Percentiles rank a stretch among this genome's conserved stretches.
phyloP scores from a whole-genome alignment of 2,113 vertebrate genomes.

The Microcebus ravelobensis region DNA sequence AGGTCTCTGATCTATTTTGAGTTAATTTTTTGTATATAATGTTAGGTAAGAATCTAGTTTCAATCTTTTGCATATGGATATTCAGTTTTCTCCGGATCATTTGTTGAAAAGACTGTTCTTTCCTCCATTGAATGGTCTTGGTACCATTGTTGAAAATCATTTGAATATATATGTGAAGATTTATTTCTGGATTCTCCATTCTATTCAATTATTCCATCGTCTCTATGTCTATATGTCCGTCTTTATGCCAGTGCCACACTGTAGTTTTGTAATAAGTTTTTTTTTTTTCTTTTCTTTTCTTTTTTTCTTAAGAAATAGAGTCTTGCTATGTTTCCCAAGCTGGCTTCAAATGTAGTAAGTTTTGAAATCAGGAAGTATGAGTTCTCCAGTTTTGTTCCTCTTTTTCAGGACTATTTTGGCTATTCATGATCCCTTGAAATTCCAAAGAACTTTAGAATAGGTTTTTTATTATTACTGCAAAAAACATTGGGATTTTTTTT shows the following conservation, averaged over 20 bases:
- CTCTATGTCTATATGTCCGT: no score
- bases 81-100: not conserved
- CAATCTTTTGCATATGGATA: not conserved
- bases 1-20: not conserved
- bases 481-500: not conserved
- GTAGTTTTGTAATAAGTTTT: no score
- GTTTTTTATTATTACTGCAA: not conserved
- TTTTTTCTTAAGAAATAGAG: no score
- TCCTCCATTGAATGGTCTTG: not conserved
- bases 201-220: no score
- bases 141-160: no score
- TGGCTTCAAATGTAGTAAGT: not conserved
- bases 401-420: not conserved
- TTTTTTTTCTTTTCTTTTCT: no score
- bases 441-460: not conserved
- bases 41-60: not conserved
- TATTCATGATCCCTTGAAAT: not conserved
- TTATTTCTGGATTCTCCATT: no score
- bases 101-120: not conserved
- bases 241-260: no score
- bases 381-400: not conserved
- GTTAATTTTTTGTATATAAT: not conserved
- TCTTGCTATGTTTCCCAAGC: not conserved
- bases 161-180: no score
- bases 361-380: not conserved